Conservation (phyloP, 2,797 vertebrate species). For the Myotis pilosus region DNA sequence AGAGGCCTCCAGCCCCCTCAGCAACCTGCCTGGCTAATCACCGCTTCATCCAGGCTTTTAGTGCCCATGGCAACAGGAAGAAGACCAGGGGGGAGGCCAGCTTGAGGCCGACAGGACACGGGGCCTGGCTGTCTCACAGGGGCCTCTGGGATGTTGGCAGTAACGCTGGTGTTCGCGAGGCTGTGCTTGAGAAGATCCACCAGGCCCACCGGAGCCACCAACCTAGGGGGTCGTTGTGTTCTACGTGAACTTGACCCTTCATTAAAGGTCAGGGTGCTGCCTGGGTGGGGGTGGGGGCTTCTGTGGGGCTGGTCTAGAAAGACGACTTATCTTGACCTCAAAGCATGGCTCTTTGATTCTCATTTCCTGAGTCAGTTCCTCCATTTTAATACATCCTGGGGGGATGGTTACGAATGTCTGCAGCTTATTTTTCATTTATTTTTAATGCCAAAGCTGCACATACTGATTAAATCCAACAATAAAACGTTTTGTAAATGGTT, state of each 20-base stretch:
- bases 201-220: rapidly evolving
- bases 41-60: background rate
- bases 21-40: background rate
- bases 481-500: background rate
- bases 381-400: background rate
- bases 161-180: background rate
- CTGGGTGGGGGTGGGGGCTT: background rate
- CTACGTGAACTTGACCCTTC: background rate
- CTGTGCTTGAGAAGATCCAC: background rate
- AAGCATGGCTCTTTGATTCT: background rate
- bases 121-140: background rate
- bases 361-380: background rate
- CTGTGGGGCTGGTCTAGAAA: background rate
- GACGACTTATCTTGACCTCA: background rate
- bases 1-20: background rate
- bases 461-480: slow-evolving; percentile 25
- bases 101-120: background rate
- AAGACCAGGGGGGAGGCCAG: background rate
- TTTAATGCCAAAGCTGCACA: slow-evolving; percentile 26
- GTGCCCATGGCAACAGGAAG: slow-evolving; percentile 50
- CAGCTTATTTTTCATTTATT: slow-evolving; percentile 34
- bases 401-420: background rate
- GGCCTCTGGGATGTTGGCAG: background rate
- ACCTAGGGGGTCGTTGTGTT: background rate
- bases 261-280: background rate